Conservation (phyloP, 2,113 vertebrate species). For the Zosterops borbonicus region DNA sequence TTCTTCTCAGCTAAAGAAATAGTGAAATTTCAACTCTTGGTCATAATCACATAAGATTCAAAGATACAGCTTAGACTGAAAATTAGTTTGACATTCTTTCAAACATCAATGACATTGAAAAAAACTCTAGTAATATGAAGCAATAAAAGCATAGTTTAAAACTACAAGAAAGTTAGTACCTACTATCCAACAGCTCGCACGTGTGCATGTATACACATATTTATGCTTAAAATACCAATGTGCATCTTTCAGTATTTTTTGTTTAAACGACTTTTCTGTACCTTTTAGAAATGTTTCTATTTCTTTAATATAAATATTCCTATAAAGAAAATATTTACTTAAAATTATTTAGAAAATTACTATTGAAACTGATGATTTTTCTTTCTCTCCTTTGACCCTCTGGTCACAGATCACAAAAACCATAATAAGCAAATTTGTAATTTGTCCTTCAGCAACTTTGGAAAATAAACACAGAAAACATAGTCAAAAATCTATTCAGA, state of each 20-base stretch:
- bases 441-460: slow-evolving; percentile 32
- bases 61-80: not conserved
- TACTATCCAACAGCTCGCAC: not conserved
- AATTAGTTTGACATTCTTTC: not conserved
- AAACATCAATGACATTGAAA: not conserved
- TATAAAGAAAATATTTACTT: slow-evolving; percentile 30
- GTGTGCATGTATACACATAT: not conserved
- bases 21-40: not conserved
- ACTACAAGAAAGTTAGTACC: not conserved
- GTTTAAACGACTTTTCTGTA: not conserved
- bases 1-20: not conserved
- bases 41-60: not conserved
- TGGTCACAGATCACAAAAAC: not conserved
- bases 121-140: not conserved
- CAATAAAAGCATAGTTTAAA: slow-evolving; percentile 21
- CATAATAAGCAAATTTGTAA: not conserved
- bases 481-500: not conserved
- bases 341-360: slow-evolving; percentile 3
- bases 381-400: not conserved
- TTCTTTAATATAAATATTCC: slow-evolving; percentile 36
- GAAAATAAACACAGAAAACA: slow-evolving; percentile 26
- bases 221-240: not conserved
- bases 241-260: not conserved
- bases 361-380: not conserved
- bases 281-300: slow-evolving; percentile 4